These are phyloP conservation scores for Spatula clypeata DNA, from an alignment of 2,797 vertebrate genomes.

Conservation along the genomic window DNA sequence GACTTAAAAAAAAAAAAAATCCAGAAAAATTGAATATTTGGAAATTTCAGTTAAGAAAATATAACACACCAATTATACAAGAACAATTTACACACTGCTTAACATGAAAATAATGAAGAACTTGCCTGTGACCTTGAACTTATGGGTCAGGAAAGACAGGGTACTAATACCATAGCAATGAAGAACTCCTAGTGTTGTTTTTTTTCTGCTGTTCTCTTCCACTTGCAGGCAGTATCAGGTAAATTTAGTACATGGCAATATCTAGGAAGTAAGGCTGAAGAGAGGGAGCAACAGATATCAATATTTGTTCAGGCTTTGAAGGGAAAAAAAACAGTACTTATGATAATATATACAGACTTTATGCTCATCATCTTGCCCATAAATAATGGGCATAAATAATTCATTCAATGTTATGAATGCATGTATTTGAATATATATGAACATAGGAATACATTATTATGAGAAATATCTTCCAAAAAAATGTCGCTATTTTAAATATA, in stretches of 20 bases:
- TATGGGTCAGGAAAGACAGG: not conserved
- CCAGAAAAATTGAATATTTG: not conserved
- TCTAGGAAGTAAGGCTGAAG: not conserved
- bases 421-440: not conserved
- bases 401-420: not conserved
- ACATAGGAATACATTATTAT: not conserved
- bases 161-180: accelerated
- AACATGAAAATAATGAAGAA: not conserved
- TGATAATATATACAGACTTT: not conserved
- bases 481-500: not conserved
- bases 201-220: not conserved
- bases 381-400: not conserved
- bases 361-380: not conserved
- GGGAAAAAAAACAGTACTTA: not conserved
- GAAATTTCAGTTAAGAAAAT: not conserved
- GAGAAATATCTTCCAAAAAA: not conserved
- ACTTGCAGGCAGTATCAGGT: not conserved
- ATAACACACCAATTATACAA: not conserved
- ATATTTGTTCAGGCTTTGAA: not conserved
- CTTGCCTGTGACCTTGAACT: not conserved
- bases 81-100: not conserved
- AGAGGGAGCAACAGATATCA: not conserved
- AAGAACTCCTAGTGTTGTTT: not conserved
- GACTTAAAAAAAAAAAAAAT: not conserved
- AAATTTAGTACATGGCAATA: not conserved